A percentile compares a stretch with the other conserved stretches of the same genome.
Evolutionary conservation across 2,797 vertebrate genomes (phyloP).

Genomic region (Nyctibius grandis): DNA sequence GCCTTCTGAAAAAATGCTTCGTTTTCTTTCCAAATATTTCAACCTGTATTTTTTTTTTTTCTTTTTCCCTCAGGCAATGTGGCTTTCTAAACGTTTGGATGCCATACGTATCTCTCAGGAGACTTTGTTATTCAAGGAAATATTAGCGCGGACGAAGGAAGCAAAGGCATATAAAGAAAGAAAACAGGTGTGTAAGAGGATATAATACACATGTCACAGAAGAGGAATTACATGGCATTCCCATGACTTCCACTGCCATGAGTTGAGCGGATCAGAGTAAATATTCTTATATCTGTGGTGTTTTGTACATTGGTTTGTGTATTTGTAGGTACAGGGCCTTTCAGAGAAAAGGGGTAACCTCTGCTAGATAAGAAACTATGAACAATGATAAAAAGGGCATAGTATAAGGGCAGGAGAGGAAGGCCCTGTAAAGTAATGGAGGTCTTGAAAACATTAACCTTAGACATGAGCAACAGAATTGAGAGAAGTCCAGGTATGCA

Average conservation of each 20-base stretch:
- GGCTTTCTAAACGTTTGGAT: slow-evolving; percentile 76
- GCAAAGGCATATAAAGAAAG: slow-evolving; percentile 26
- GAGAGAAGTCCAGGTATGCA: background rate
- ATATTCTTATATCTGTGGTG: background rate
- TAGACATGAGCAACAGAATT: background rate
- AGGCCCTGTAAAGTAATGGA: background rate
- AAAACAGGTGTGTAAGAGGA: slow-evolving; percentile 63
- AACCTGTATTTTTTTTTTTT: background rate
- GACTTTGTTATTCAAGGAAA: slow-evolving; percentile 55
- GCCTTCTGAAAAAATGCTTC: slow-evolving; percentile 38
- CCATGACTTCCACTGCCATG: background rate
- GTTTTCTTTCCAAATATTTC: slow-evolving; percentile 42
- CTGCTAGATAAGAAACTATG: background rate
- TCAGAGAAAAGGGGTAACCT: background rate
- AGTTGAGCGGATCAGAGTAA: background rate
- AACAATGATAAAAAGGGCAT: background rate
- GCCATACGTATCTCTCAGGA: slow-evolving; percentile 61
- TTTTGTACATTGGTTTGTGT: background rate
- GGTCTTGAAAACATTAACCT: background rate
- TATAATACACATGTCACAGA: background rate
- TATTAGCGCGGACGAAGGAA: background rate
- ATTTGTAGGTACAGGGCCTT: background rate
- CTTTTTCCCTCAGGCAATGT: slow-evolving; percentile 69
- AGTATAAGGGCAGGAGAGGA: background rate
- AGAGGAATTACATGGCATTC: slow-evolving; percentile 2